These are phyloP conservation scores for Taenaris catops DNA, from an alignment of 2,888 invertebrate species.

Conservation along the genomic window DNA sequence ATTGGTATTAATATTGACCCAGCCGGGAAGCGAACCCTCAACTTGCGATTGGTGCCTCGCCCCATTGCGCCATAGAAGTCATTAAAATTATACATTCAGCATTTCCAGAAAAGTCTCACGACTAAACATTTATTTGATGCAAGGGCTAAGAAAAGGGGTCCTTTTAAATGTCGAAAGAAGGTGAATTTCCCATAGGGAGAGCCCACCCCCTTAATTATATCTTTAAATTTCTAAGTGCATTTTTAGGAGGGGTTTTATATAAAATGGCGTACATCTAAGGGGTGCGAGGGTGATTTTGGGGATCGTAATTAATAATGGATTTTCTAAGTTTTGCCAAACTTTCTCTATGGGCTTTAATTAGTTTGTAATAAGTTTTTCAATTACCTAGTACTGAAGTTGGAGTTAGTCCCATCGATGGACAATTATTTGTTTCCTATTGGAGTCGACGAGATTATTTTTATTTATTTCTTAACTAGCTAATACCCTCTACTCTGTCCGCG, in stretches of 20 bases:
- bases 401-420: too few species aligned
- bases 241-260: constrained; percentile 59
- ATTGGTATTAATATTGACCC: too few species aligned
- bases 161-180: constrained; percentile 77
- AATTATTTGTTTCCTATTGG: too few species aligned
- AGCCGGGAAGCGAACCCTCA: too few species aligned
- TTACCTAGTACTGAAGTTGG: background rate
- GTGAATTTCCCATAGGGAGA: constrained; percentile 65
- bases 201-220: constrained; percentile 74
- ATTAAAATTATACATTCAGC: too few species aligned
- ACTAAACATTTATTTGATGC: constrained; percentile 10
- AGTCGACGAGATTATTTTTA: too few species aligned
- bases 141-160: constrained; percentile 66
- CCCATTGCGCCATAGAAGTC: too few species aligned
- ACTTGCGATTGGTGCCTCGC: too few species aligned
- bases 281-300: constrained; percentile 27
- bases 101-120: too few species aligned
- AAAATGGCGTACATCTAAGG: constrained; percentile 27
- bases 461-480: too few species aligned
- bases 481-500: too few species aligned
- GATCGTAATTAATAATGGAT: constrained; percentile 37
- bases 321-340: constrained; percentile 33
- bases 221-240: constrained; percentile 77
- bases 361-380: constrained; percentile 18
- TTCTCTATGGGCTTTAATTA: constrained; percentile 17